Percentiles rank a stretch among this genome's conserved stretches.
These are phyloP conservation scores for Machimus atricapillus DNA, from an alignment of 2,888 invertebrate genomes.

Conservation along the genomic window DNA sequence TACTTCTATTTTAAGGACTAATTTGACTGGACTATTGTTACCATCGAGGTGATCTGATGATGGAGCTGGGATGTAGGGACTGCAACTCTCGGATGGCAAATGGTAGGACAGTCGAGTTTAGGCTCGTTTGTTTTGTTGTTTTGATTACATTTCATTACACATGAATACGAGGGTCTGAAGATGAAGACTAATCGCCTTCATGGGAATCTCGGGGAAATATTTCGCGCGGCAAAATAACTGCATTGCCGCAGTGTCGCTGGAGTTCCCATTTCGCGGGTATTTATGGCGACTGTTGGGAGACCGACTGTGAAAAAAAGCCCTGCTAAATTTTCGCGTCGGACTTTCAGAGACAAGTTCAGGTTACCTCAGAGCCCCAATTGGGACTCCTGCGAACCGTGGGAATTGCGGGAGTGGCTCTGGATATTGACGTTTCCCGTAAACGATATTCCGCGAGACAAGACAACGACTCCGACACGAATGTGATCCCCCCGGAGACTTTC, in stretches of 20 bases:
- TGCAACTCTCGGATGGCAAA: too few relatives aligned
- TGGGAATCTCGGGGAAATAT: not conserved
- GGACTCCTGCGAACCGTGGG: slow-evolving; percentile 27
- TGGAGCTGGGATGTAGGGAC: too few relatives aligned
- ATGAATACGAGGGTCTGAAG: too few relatives aligned
- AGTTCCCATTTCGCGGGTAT: slow-evolving; percentile 8
- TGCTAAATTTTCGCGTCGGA: not conserved
- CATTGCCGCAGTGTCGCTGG: not conserved
- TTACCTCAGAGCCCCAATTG: slow-evolving; percentile 17
- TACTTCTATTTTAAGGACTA: too few relatives aligned
- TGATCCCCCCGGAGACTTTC: slow-evolving; percentile 2
- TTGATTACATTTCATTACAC: too few relatives aligned
- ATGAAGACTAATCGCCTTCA: slow-evolving; percentile 29
- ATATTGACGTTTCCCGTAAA: slow-evolving; percentile 33
- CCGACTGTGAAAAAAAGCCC: not conserved
- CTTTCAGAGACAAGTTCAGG: not conserved
- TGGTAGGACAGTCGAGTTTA: too few relatives aligned
- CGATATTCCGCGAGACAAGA: slow-evolving; percentile 14
- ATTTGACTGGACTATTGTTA: too few relatives aligned
- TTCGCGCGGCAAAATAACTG: not conserved
- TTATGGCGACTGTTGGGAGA: not conserved
- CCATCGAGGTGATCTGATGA: too few relatives aligned
- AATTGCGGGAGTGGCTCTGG: slow-evolving; percentile 18
- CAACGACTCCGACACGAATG: slow-evolving; percentile 11
- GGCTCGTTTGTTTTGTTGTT: too few relatives aligned